Evolutionary conservation across 2,113 vertebrate genomes (phyloP), one percentile per base, ranked within the genome.

Genomic region (Chionodraco myersi): DNA sequence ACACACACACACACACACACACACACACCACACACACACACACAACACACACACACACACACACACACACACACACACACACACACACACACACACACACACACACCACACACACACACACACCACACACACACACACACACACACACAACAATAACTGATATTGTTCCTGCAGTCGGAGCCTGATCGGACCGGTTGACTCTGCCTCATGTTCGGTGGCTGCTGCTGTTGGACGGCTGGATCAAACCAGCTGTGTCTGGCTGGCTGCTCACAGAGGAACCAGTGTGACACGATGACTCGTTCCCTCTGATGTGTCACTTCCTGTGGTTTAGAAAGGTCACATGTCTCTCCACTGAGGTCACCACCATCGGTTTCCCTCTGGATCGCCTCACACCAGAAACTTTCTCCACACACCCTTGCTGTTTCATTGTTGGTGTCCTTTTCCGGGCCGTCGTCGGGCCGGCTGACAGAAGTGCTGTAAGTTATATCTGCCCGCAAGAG

Each of bases 191-290:
- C 84, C 61, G 61, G 65, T 79, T 72, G n/a, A 8, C 61, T 83
- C 62, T 57, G 86, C 72, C 86, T 77, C 70, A 34, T 48, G 71
- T 23, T 15, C 36, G 36, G 63, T 61, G 30, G 57, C 56, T 65
- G 68, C 52, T 57, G 58, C 45, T 54, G 72, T 18, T 49, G 68
- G 67, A 23, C 18, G 23, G 48, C 87, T 75, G 85, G 90, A 85
- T 90, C 66, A 84, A 89, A 91, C 90, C 82, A 87, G 88, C 57
- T 72, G 71, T 49, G 75, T 77, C 88, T 73, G 87, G 92, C 68
- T 82, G 72, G 61, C 23, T 73, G 4, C 73, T 67, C 74, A 88
- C 86, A 91, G 79, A 85, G 60, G 67, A 72, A 48, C 16, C 88
- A 74, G 54, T 84, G 71, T 88, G 83, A 64, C 15, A 26, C 15